These are phyloP conservation scores for Mastigias papua DNA, from an alignment of 30 jellyfish, hydroid and myxozoan genomes.

Conservation along the genomic window DNA sequence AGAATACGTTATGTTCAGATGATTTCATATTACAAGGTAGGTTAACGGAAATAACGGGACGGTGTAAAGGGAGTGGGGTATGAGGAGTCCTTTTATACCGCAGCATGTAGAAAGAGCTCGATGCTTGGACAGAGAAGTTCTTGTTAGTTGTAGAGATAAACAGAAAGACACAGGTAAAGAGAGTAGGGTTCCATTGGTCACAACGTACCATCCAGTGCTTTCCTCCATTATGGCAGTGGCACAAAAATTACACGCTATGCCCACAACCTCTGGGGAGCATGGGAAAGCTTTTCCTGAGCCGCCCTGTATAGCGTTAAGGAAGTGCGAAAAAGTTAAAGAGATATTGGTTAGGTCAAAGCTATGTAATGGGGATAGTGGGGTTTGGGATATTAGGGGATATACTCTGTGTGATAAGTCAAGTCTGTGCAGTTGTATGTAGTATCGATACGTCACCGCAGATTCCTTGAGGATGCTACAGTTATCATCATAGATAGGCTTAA, in stretches of 20 bases:
- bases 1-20: background rate
- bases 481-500: background rate
- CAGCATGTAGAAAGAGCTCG: background rate
- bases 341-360: background rate
- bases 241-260: background rate
- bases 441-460: background rate
- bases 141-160: background rate
- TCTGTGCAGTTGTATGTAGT: background rate
- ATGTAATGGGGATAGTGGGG: background rate
- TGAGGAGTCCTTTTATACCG: background rate
- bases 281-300: background rate
- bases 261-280: background rate
- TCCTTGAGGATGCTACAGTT: background rate
- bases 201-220: background rate
- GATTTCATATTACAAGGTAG: background rate
- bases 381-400: background rate
- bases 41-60: background rate
- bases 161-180: background rate
- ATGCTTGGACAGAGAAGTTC: background rate
- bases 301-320: background rate
- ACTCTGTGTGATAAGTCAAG: background rate
- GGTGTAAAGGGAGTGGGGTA: background rate
- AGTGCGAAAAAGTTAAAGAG: background rate
- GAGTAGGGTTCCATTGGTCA: background rate
- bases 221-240: background rate